A percentile compares a stretch with the other conserved stretches of the same genome.
Evolutionary conservation across 1,140 invertebrate genomes (phyloP).

Genomic region (Bombus affinis): DNA sequence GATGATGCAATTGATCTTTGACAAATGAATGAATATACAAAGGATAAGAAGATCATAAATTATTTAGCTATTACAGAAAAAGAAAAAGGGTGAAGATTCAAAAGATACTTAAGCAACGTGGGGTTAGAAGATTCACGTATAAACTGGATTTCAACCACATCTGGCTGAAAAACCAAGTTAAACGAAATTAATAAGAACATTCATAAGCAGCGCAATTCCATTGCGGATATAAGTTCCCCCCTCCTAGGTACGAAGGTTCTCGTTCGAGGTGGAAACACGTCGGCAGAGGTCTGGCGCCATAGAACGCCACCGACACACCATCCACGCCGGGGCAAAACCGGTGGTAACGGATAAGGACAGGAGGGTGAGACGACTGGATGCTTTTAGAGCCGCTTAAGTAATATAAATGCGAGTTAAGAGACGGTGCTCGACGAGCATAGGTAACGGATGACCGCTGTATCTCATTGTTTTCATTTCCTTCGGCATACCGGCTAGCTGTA

Average conservation of each 20-base stretch:
- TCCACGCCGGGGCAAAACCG: not conserved
- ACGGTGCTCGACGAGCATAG: slow-evolving; percentile 65
- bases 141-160: not conserved
- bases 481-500: slow-evolving; percentile 75
- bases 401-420: slow-evolving; percentile 80
- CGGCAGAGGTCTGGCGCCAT: not conserved
- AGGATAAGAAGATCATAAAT: no score
- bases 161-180: not conserved
- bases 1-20: not conserved
- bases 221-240: slow-evolving; percentile 48
- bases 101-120: not conserved
- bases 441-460: slow-evolving; percentile 82
- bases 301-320: not conserved
- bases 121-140: not conserved
- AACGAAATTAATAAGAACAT: slow-evolving; percentile 48
- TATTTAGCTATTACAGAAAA: not conserved
- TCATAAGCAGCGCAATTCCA: slow-evolving; percentile 44
- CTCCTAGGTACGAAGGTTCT: not conserved
- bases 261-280: not conserved
- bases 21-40: not conserved
- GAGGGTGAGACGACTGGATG: slow-evolving; percentile 49
- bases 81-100: not conserved
- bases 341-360: not conserved
- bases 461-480: slow-evolving; percentile 82
- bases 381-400: slow-evolving; percentile 77